A percentile compares a stretch with the other conserved stretches of the same genome.
phyloP scores from a whole-genome alignment of 2,888 invertebrate species.

The Trachelus tabidus region DNA sequence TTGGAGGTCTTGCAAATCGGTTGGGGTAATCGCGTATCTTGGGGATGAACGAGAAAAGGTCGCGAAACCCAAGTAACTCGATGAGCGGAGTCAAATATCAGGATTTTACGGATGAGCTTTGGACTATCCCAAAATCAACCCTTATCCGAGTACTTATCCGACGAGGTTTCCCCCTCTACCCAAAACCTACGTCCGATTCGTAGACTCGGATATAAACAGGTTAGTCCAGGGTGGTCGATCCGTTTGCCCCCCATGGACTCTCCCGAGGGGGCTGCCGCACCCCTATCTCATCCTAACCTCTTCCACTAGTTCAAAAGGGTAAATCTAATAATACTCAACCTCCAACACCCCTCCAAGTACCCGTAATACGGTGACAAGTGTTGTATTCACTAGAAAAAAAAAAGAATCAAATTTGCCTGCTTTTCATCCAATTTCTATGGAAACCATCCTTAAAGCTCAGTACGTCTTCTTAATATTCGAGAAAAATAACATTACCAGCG shows the following conservation, averaged over 20 bases:
- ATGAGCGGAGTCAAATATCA: not conserved
- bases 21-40: not conserved
- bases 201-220: conserved; percentile 31
- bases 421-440: not conserved
- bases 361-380: conserved; percentile 33
- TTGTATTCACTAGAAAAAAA: conserved; percentile 25
- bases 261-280: not conserved
- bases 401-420: conserved; percentile 11
- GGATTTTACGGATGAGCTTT: not conserved
- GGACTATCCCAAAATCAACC: conserved; percentile 5
- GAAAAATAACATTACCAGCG: not conserved
- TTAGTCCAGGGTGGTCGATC: conserved; percentile 30
- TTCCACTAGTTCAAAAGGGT: conserved; percentile 34
- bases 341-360: conserved; percentile 26
- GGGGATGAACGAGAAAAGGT: not conserved
- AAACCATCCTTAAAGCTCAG: not conserved
- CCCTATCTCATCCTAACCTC: conserved; percentile 17
- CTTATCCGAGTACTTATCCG: not conserved
- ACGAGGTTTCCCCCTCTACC: conserved; percentile 9
- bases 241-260: conserved; percentile 21
- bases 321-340: conserved; percentile 42
- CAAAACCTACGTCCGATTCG: conserved; percentile 13
- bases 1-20: not conserved
- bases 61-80: not conserved
- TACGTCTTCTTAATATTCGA: not conserved